phyloP scores from a whole-genome alignment of 1,140 invertebrate genomes.

The Calephelis nemesis region DNA sequence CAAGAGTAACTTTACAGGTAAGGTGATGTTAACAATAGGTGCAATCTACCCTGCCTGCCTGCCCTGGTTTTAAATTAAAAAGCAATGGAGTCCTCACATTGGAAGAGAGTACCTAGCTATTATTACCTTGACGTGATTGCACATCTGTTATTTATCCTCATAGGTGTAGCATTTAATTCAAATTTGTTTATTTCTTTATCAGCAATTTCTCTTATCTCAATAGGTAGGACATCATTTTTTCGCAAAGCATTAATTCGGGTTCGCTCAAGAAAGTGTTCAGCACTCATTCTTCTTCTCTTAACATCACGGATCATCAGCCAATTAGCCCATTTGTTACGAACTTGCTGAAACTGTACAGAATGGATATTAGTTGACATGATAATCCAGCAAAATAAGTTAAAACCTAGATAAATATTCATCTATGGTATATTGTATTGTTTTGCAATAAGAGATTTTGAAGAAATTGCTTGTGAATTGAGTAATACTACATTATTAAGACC shows the following conservation, averaged over 20 bases:
- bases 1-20: too few relatives aligned
- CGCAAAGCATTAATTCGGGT: conserved; percentile 87
- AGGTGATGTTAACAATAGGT: too few relatives aligned
- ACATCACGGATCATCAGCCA: conserved; percentile 90
- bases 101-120: neutral
- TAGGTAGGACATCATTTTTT: conserved; percentile 90
- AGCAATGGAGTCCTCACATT: too few relatives aligned
- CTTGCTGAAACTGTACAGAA: conserved; percentile 79
- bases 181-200: conserved; percentile 86
- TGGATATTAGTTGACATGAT: conserved; percentile 3
- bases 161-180: conserved; percentile 85
- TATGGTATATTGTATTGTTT: too few relatives aligned
- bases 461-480: too few relatives aligned
- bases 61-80: too few relatives aligned
- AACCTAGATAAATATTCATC: too few relatives aligned
- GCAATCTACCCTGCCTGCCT: too few relatives aligned
- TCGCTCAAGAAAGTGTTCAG: conserved; percentile 85
- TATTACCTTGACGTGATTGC: conserved; percentile 83
- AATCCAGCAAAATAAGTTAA: conserved; percentile 1
- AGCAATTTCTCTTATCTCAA: conserved; percentile 87
- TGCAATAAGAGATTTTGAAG: too few relatives aligned
- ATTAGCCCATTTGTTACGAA: conserved; percentile 86
- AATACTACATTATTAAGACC: too few relatives aligned
- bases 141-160: conserved; percentile 86
- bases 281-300: conserved; percentile 86